Conservation (phyloP, 2,888 invertebrate genomes). For the Smittia sp. region DNA sequence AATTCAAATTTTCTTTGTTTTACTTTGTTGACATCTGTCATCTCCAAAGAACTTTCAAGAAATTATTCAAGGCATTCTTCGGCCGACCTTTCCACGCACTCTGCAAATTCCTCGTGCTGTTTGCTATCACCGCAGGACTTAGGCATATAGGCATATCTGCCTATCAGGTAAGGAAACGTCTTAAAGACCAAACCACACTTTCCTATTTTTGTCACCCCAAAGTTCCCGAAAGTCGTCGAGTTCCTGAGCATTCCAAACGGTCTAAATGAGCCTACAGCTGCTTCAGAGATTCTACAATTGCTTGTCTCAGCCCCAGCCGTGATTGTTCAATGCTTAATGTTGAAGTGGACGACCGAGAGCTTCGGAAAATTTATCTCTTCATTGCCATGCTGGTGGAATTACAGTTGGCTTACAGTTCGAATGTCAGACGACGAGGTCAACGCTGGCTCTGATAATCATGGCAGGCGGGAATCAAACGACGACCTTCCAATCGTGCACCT, state of each 20-base stretch:
- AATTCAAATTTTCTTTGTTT: slow-evolving; percentile 10
- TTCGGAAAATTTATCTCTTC: not conserved
- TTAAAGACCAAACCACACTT: not conserved
- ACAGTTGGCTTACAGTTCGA: not conserved
- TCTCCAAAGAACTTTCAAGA: slow-evolving; percentile 11
- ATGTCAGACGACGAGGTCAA: not conserved
- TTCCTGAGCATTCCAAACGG: not conserved
- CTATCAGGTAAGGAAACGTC: not conserved
- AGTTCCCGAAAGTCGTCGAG: not conserved
- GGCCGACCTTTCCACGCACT: not conserved
- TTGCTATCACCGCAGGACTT: not conserved
- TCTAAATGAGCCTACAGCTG: not conserved
- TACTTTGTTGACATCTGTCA: slow-evolving; percentile 16
- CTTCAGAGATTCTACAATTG: not conserved
- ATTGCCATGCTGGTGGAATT: not conserved
- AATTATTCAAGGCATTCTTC: slow-evolving; percentile 19
- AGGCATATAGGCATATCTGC: not conserved
- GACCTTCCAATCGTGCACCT: not conserved
- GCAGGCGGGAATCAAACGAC: not conserved
- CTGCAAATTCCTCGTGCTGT: not conserved
- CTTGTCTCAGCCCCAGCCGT: not conserved
- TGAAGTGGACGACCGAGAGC: not conserved
- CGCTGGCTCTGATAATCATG: not conserved
- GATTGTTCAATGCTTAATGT: not conserved
- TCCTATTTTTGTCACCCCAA: not conserved